Base-by-base conservation (phyloP, 2,797 vertebrate species). In the Spinus pinus region DNA sequence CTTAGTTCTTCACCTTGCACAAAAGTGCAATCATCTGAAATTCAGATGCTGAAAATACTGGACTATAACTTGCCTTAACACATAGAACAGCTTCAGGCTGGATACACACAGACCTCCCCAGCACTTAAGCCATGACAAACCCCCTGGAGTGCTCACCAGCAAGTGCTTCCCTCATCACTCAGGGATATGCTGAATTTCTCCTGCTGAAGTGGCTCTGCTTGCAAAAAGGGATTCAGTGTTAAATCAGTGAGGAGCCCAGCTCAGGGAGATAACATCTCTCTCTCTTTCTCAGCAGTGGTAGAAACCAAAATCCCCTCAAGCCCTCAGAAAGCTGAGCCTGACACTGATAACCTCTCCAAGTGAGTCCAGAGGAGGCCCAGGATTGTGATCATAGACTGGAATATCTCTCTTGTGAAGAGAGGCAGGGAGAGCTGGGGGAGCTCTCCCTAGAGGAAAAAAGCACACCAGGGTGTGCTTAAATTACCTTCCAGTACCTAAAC, bases 341-440 rank as follows among this genome's bases (percentile, higher is more conserved):
- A 31, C 17, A 12, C 24, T 12, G 20, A 35, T 80, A 49, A 33
- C n/a, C 15, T 77, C 37, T 37, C 31, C 10, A 1, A 10, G 42
- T 42, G 49, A 75, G 20, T 44, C 37, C 24, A 37, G 71, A 62
- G 70, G 56, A 75, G 23, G 16, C 6, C 20, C 23, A 37, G 42
- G 20, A 37, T 12, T 62, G 25, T 50, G 64, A 33, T 56, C 31
- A 37, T 3, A n/a, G 23, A 10, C 23, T 82, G 70, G 13, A 62
- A 61, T 35, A 62, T 27, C 23, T 18, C 23, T 69, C 24, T 14
- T 50, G 39, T n/a, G 35, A 56, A 60, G 35, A n/a, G 17, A 58
- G 15, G 6, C 0, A 0, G 41, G 31, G 19, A 49, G 31, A 74
- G 23, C 23, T 49, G 27, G 23, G 54, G 4, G 10, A n/a, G 23